These are phyloP conservation scores for Xylota segnis DNA, from an alignment of 2,888 invertebrate species.

Conservation along the genomic window DNA sequence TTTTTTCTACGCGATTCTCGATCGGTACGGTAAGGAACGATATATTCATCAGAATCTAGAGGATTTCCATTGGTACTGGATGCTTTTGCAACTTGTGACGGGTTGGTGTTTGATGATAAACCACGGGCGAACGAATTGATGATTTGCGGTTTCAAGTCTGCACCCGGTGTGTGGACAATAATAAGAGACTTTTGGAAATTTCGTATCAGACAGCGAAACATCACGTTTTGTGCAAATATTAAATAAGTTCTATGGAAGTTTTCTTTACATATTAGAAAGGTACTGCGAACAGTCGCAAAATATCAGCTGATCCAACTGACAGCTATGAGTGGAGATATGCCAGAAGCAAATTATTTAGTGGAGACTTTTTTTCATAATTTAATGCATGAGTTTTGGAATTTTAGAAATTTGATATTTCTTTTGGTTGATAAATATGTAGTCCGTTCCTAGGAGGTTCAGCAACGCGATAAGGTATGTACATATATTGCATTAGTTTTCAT, in stretches of 20 bases:
- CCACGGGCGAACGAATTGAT: not conserved
- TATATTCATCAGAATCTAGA: slow-evolving; percentile 80
- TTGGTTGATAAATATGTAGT: no score
- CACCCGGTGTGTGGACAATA: not conserved
- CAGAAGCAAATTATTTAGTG: not conserved
- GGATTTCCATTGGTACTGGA: slow-evolving; percentile 18
- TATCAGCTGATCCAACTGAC: slow-evolving; percentile 21
- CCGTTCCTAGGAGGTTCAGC: no score
- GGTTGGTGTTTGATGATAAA: slow-evolving; percentile 43
- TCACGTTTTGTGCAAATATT: not conserved
- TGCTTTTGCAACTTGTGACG: not conserved
- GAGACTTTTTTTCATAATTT: not conserved
- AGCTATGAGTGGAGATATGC: not conserved
- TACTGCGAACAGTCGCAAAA: slow-evolving; percentile 9
- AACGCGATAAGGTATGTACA: no score
- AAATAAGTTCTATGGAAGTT: not conserved
- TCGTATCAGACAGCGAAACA: slow-evolving; percentile 53
- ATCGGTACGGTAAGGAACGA: slow-evolving; percentile 79
- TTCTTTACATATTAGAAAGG: not conserved
- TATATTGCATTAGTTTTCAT: no score
- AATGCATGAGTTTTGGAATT: no score
- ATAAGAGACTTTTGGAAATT: slow-evolving; percentile 55
- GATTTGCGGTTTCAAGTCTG: slow-evolving; percentile 1
- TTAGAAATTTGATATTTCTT: no score
- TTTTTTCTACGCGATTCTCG: slow-evolving; percentile 76